Evolutionary conservation across 2,797 vertebrate species (phyloP).

Genomic region (Emydoidea blandingii): DNA sequence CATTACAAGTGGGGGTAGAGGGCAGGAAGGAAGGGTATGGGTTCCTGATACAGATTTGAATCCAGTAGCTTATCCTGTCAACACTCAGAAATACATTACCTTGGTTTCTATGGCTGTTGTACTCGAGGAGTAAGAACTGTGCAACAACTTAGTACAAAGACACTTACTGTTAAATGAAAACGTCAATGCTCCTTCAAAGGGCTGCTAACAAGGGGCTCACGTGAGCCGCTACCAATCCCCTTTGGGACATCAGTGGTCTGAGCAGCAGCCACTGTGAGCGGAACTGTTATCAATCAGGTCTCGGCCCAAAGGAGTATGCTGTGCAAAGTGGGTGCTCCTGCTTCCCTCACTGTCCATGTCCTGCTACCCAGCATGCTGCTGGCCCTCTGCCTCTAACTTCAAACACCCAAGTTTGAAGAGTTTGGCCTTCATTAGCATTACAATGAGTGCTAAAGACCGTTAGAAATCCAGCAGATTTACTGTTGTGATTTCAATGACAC

Average conservation of each 20-base stretch:
- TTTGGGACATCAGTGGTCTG: background rate
- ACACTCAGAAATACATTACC: background rate
- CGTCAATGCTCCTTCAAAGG: background rate
- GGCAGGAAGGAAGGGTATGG: background rate
- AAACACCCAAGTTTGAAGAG: fast-evolving
- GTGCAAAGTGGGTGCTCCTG: background rate
- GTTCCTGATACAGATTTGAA: background rate
- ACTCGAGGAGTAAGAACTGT: background rate
- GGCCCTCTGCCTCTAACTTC: background rate
- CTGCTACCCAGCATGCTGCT: background rate
- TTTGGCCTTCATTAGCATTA: background rate
- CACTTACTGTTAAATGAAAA: background rate
- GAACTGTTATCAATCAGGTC: background rate
- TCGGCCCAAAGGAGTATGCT: background rate
- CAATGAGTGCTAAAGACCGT: background rate
- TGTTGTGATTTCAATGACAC: background rate
- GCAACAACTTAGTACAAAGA: background rate
- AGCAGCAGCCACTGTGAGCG: background rate
- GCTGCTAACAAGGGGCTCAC: background rate
- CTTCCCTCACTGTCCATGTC: background rate
- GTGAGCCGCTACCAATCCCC: background rate
- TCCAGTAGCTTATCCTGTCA: background rate
- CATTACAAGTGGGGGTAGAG: background rate
- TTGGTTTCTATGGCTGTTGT: background rate
- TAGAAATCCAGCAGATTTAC: background rate